A percentile compares a stretch with the other conserved stretches of the same genome.
Conservation (phyloP, 2,113 vertebrate genomes). For the Capricornis sumatraensis region DNA sequence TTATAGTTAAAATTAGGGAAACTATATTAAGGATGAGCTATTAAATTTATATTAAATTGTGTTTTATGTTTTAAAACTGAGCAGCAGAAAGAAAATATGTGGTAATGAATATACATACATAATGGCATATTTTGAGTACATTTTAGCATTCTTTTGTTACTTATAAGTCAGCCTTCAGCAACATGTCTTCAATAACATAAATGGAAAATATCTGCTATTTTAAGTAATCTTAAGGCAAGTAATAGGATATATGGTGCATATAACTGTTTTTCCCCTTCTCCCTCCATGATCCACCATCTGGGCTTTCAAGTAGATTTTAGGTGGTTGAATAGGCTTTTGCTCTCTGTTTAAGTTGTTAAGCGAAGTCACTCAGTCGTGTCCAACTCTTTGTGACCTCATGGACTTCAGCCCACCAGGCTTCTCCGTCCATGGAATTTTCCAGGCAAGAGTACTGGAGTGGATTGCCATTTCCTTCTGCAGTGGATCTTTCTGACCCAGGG, state of each 20-base stretch:
- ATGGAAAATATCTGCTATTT: constrained; percentile 10
- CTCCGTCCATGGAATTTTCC: neutral
- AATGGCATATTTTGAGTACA: neutral
- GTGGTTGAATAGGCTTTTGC: neutral
- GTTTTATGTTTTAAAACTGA: constrained; percentile 31
- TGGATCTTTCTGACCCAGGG: neutral
- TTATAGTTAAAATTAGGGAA: neutral
- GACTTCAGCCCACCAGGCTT: neutral
- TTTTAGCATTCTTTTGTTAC: constrained; percentile 18
- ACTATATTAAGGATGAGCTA: neutral
- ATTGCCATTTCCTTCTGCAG: neutral
- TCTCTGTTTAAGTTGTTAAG: neutral
- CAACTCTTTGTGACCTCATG: neutral
- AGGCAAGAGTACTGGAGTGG: neutral
- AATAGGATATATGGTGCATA: neutral
- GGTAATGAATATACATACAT: neutral
- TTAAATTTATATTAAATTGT: constrained; percentile 36
- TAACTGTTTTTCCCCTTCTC: neutral
- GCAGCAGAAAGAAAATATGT: neutral
- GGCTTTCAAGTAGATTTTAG: neutral
- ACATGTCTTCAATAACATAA: constrained; percentile 23
- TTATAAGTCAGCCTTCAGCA: constrained; percentile 18
- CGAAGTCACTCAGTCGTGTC: neutral
- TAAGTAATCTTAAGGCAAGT: constrained; percentile 15
- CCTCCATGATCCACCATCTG: neutral